These are phyloP conservation scores for Strigops habroptila DNA, from an alignment of 2,113 vertebrate species.

Conservation along the genomic window DNA sequence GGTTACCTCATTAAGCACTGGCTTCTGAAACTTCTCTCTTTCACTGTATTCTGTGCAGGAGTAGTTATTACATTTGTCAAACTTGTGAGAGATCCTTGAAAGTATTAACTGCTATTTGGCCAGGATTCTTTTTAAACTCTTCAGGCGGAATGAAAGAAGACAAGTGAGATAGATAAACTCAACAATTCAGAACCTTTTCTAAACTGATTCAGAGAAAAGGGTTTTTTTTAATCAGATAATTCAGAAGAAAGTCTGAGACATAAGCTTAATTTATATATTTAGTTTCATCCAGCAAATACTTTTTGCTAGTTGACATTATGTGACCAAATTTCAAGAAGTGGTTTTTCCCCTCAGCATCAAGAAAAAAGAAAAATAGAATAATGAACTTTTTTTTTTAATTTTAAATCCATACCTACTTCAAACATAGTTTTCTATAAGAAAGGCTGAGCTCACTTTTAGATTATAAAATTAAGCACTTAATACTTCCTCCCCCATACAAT, in stretches of 20 bases:
- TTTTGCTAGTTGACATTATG: not conserved
- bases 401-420: not conserved
- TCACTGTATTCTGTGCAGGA: not conserved
- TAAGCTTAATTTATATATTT: not conserved
- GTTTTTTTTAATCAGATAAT: not conserved
- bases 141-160: not conserved
- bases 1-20: not conserved
- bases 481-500: not conserved
- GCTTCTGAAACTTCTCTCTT: not conserved
- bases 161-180: not conserved
- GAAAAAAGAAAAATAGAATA: not conserved
- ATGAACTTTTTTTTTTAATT: not conserved
- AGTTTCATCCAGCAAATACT: not conserved
- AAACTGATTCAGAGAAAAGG: not conserved
- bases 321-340: not conserved
- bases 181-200: not conserved
- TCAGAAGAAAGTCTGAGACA: not conserved
- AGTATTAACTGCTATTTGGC: not conserved
- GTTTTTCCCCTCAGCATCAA: not conserved
- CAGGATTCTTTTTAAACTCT: not conserved
- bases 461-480: not conserved
- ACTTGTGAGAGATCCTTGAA: not conserved
- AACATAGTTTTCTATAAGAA: not conserved
- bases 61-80: not conserved
- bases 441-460: not conserved